These are phyloP conservation scores for Lepus europaeus DNA, from an alignment of 2,113 vertebrate genomes.

Conservation along the genomic window DNA sequence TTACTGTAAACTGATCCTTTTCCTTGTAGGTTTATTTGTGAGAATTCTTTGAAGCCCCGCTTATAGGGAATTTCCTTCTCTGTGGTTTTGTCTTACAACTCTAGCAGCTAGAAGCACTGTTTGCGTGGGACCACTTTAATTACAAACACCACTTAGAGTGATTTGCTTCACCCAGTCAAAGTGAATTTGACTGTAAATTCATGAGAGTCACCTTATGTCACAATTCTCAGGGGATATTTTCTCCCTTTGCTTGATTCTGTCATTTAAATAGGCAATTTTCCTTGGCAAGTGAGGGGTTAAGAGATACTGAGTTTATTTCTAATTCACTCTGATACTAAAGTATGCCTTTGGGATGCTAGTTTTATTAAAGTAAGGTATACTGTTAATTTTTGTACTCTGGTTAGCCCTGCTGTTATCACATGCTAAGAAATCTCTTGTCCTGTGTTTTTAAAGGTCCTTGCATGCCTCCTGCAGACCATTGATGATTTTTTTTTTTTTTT, in stretches of 20 bases:
- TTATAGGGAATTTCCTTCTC: neutral
- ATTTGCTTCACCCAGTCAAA: neutral
- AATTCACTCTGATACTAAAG: neutral
- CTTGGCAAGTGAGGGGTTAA: neutral
- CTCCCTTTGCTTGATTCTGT: neutral
- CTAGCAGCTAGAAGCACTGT: neutral
- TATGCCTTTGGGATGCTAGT: neutral
- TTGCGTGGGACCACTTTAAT: neutral
- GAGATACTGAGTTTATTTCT: neutral
- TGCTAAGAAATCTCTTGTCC: neutral
- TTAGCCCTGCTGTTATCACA: neutral
- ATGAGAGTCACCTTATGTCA: neutral
- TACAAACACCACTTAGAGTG: neutral
- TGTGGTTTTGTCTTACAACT: neutral
- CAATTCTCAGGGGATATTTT: neutral
- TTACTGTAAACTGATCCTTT: neutral
- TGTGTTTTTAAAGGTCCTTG: neutral
- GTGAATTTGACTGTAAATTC: neutral
- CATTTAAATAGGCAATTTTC: neutral
- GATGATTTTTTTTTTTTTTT: neutral
- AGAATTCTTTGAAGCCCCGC: neutral
- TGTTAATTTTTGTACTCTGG: neutral
- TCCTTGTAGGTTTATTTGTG: neutral
- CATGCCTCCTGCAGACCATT: neutral
- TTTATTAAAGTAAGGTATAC: neutral